phyloP scores from a whole-genome alignment of 1,140 invertebrate species.

The Zaprionus lachaisei region DNA sequence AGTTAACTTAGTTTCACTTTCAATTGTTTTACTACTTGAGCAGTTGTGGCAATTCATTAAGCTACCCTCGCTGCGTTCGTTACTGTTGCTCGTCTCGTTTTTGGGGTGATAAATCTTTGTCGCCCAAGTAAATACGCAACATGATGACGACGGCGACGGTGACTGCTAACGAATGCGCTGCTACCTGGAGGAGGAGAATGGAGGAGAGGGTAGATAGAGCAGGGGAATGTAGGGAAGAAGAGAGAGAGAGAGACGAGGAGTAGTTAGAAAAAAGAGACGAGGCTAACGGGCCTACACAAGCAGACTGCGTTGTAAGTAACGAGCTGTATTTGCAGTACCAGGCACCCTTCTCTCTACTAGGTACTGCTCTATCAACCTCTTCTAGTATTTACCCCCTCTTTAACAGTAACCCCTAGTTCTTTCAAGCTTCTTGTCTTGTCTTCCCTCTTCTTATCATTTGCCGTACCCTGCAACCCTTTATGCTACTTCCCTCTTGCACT shows the following conservation, averaged over 20 bases:
- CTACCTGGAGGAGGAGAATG: neutral
- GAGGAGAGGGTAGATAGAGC: constrained; percentile 22
- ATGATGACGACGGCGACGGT: constrained; percentile 33
- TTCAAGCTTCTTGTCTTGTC: too few relatives aligned
- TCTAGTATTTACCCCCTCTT: too few relatives aligned
- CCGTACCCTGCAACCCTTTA: too few relatives aligned
- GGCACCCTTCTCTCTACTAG: neutral
- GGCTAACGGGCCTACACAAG: constrained; percentile 29
- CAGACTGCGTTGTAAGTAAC: constrained; percentile 7
- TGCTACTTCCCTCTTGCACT: too few relatives aligned
- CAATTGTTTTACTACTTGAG: neutral
- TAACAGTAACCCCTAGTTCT: too few relatives aligned
- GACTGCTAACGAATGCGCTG: constrained; percentile 28
- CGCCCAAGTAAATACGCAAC: constrained; percentile 63
- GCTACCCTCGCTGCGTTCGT: constrained; percentile 12
- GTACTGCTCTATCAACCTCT: neutral
- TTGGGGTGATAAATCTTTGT: constrained; percentile 77
- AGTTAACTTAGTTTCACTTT: neutral
- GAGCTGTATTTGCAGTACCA: neutral
- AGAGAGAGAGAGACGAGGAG: neutral
- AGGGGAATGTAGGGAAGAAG: neutral
- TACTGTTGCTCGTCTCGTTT: constrained; percentile 9
- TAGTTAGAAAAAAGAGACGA: constrained; percentile 23
- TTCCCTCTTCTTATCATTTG: too few relatives aligned
- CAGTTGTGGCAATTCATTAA: constrained; percentile 5